phyloP scores from a whole-genome alignment of 2,113 vertebrate genomes.

The Tupaia chinensis region DNA sequence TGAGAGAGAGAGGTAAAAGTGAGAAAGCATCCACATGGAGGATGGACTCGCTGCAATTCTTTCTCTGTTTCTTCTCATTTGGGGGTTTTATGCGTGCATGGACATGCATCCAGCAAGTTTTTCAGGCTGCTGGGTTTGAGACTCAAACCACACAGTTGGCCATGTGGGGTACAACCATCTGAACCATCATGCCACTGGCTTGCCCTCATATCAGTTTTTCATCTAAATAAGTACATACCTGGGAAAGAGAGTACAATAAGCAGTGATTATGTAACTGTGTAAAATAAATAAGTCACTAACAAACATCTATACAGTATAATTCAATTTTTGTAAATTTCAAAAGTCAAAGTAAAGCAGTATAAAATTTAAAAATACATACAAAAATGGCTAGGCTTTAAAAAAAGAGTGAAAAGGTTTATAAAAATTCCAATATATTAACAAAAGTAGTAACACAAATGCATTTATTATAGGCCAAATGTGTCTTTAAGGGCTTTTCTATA shows the following conservation, averaged over 20 bases:
- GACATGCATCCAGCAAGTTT: too few species aligned
- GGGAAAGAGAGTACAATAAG: neutral
- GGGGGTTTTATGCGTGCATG: too few species aligned
- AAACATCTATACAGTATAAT: neutral
- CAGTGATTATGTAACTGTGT: neutral
- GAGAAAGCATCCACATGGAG: too few species aligned
- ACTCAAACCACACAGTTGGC: too few species aligned
- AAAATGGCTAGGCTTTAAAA: neutral
- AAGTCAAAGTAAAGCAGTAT: neutral
- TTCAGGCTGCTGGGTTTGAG: too few species aligned
- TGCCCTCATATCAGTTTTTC: neutral
- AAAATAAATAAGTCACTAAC: neutral
- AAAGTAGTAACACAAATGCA: neutral
- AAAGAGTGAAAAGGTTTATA: neutral
- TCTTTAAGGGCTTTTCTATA: neutral
- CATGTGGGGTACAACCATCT: too few species aligned
- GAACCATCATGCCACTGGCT: neutral
- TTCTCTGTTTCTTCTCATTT: too few species aligned
- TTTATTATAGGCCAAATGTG: neutral
- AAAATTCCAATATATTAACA: neutral
- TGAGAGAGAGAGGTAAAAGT: too few species aligned
- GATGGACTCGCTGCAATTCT: too few species aligned
- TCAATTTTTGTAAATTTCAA: neutral
- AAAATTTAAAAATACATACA: neutral
- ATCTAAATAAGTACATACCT: neutral